Evolutionary conservation across 2,888 invertebrate genomes (phyloP).

Genomic region (Cotesia congregata): DNA sequence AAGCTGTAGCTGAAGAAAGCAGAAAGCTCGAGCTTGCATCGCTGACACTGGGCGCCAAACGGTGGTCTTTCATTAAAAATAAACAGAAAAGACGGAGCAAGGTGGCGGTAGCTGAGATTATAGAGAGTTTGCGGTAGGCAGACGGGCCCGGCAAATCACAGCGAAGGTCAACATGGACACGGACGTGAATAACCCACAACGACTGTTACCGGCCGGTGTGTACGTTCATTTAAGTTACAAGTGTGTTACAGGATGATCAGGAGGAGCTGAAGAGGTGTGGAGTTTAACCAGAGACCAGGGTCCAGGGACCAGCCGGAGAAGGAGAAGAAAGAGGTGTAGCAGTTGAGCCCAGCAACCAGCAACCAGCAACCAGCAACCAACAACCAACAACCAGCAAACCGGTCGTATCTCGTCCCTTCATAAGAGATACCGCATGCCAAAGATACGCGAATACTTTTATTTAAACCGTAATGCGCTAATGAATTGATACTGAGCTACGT

Average conservation of each 20-base stretch:
- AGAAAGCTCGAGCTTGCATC: slow-evolving; percentile 13
- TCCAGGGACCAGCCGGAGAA: slow-evolving; percentile 38
- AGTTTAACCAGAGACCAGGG: slow-evolving; percentile 34
- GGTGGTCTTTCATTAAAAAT: not conserved
- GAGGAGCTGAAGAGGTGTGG: slow-evolving; percentile 41
- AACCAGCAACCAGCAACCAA: slow-evolving; percentile 45
- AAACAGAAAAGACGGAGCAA: slow-evolving; percentile 20
- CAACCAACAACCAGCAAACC: slow-evolving; percentile 51
- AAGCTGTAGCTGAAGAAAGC: not conserved
- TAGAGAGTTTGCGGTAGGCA: not conserved
- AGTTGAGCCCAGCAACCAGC: slow-evolving; percentile 49
- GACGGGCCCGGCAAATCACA: slow-evolving; percentile 57
- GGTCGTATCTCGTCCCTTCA: slow-evolving; percentile 56
- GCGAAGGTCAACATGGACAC: slow-evolving; percentile 54
- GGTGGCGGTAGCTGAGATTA: not conserved
- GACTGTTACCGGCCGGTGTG: too few relatives aligned
- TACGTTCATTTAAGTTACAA: not conserved
- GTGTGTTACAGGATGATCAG: slow-evolving; percentile 21
- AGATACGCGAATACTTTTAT: slow-evolving; percentile 64
- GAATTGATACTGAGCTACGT: slow-evolving; percentile 62
- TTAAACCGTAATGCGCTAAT: slow-evolving; percentile 65
- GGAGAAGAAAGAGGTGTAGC: slow-evolving; percentile 42
- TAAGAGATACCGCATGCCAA: slow-evolving; percentile 61
- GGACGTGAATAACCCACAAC: slow-evolving; percentile 12
- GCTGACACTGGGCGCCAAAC: slow-evolving; percentile 17